phyloP scores from a whole-genome alignment of 2,113 vertebrate genomes.

The Pantherophis guttatus region DNA sequence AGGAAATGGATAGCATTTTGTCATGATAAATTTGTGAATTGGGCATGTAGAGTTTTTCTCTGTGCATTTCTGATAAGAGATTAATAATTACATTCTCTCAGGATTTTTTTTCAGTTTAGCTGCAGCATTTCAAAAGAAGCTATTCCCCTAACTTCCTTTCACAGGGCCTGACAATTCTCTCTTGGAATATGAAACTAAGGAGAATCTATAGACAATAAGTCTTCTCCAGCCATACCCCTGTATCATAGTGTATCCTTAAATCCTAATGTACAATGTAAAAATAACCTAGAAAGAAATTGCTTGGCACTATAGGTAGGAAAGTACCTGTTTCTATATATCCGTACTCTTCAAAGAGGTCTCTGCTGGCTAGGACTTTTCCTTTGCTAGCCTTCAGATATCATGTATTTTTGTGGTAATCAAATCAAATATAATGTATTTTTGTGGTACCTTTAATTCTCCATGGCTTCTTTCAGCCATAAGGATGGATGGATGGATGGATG shows the following conservation, averaged over 20 bases:
- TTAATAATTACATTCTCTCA: not conserved
- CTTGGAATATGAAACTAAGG: not conserved
- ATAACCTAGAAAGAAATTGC: not conserved
- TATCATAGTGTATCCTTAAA: not conserved
- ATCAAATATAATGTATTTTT: no score
- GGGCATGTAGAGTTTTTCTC: not conserved
- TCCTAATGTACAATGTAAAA: not conserved
- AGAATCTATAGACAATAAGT: not conserved
- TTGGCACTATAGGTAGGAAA: not conserved
- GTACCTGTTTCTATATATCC: not conserved
- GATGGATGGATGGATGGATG: no score
- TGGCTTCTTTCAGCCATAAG: not conserved
- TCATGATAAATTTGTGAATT: not conserved
- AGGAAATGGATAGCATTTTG: not conserved
- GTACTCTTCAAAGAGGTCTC: not conserved
- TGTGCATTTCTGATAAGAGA: not conserved
- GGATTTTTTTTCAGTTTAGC: not conserved
- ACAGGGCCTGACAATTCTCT: not conserved
- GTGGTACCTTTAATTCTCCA: not conserved
- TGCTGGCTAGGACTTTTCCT: not conserved
- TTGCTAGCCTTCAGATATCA: not conserved
- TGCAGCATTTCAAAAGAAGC: not conserved
- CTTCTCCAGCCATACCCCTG: not conserved
- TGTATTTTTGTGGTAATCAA: not conserved
- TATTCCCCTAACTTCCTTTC: not conserved